phyloP scores from a whole-genome alignment of 2,113 vertebrate genomes.

The Corythaeola cristata region DNA sequence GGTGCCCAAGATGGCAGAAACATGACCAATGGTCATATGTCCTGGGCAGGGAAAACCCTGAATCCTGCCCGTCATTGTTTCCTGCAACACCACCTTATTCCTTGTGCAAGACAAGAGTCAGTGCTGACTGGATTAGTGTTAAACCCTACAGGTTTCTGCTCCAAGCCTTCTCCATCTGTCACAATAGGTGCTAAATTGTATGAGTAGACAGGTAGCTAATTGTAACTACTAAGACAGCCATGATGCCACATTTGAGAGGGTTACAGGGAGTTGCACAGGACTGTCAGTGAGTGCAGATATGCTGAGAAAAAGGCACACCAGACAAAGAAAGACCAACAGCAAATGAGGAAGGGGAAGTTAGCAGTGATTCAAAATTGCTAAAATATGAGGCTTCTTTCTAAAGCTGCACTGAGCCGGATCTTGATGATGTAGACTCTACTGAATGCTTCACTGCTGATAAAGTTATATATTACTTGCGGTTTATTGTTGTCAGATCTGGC shows the following conservation, averaged over 20 bases:
- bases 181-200: background rate
- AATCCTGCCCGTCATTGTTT: background rate
- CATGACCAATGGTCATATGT: too few relatives aligned
- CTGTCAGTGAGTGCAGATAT: background rate
- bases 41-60: background rate
- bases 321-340: background rate
- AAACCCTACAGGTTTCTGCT: background rate
- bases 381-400: background rate
- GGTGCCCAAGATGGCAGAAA: background rate
- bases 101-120: background rate
- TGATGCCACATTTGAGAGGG: background rate
- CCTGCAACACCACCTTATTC: background rate
- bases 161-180: background rate
- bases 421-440: background rate
- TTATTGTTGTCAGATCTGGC: conserved; percentile 50
- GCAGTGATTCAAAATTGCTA: background rate
- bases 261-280: background rate
- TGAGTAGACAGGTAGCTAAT: background rate
- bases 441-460: conserved; percentile 16
- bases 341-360: background rate
- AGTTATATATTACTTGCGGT: background rate
- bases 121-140: background rate
- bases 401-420: background rate
- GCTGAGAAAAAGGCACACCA: background rate
- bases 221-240: background rate